Percentiles rank a stretch among this genome's conserved stretches.
These are phyloP conservation scores for Eristalinus sepulchralis DNA, from an alignment of 2,888 invertebrate genomes.

Conservation along the genomic window DNA sequence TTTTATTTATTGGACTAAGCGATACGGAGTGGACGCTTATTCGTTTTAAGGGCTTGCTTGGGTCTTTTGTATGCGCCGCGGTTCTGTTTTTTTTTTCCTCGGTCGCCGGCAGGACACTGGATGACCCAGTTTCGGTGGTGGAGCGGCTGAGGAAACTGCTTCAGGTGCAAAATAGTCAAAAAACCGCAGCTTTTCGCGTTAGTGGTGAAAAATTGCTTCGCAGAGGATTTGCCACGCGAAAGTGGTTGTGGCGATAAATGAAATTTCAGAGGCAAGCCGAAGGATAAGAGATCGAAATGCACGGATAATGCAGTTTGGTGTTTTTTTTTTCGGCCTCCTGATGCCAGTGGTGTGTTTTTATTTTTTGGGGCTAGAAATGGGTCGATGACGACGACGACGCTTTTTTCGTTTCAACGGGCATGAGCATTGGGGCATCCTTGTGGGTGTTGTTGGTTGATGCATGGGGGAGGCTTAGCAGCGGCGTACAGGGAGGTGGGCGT, in stretches of 20 bases:
- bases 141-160: not conserved
- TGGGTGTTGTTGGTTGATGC: too few relatives aligned
- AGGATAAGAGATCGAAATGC: not conserved
- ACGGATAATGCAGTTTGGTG: not conserved
- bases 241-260: not conserved
- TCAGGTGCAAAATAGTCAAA: not conserved
- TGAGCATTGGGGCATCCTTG: too few relatives aligned
- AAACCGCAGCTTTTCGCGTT: not conserved
- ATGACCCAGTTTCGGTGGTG: not conserved
- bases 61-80: not conserved
- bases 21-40: constrained; percentile 2
- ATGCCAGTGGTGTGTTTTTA: not conserved
- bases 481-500: too few relatives aligned
- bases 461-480: too few relatives aligned
- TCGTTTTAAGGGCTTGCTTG: not conserved
- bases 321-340: too few relatives aligned
- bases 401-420: too few relatives aligned
- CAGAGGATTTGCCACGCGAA: not conserved
- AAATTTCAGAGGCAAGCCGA: not conserved
- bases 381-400: not conserved
- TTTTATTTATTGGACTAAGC: constrained; percentile 26
- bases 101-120: not conserved
- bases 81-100: not conserved
- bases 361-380: not conserved
- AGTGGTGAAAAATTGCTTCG: not conserved